A percentile compares a stretch with the other conserved stretches of the same genome.
Conservation (phyloP, 2,888 invertebrate genomes). For the Tiphia femorata region DNA sequence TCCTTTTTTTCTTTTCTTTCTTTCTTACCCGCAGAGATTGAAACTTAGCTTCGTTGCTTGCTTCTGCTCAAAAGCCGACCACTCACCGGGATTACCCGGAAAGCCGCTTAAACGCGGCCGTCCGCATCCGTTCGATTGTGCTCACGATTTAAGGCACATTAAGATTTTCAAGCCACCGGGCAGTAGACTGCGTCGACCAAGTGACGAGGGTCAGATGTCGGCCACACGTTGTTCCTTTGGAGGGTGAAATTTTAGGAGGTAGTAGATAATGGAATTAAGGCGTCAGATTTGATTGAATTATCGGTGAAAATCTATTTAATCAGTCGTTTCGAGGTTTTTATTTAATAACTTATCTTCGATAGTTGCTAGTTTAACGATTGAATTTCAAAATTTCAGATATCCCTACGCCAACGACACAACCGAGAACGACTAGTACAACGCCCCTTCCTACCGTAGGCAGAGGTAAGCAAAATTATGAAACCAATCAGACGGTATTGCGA, state of each 20-base stretch:
- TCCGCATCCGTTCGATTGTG: slow-evolving; percentile 8
- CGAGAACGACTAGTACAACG: slow-evolving; percentile 48
- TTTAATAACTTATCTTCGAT: too few species aligned
- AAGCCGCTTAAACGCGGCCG: neutral
- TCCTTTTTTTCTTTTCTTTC: slow-evolving; percentile 26
- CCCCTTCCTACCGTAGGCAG: slow-evolving; percentile 44
- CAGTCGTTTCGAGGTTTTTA: too few species aligned
- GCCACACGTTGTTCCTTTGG: too few species aligned
- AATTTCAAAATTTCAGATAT: slow-evolving; percentile 51
- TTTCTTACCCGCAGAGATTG: slow-evolving; percentile 21
- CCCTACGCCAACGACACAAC: slow-evolving; percentile 56
- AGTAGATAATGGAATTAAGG: too few species aligned
- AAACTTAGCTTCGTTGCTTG: neutral
- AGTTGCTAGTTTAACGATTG: too few species aligned
- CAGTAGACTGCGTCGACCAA: too few species aligned
- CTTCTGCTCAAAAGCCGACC: too few species aligned
- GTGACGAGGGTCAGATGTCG: too few species aligned
- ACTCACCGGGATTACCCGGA: neutral
- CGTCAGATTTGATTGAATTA: too few species aligned
- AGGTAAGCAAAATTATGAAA: slow-evolving; percentile 45
- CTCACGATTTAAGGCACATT: slow-evolving; percentile 26
- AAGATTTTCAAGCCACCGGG: slow-evolving; percentile 25
- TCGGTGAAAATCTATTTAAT: too few species aligned
- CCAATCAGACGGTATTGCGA: too few species aligned
- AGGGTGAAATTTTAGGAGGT: too few species aligned